Base-by-base conservation (phyloP, 2,888 invertebrate species). In the Limnephilus lunatus region DNA sequence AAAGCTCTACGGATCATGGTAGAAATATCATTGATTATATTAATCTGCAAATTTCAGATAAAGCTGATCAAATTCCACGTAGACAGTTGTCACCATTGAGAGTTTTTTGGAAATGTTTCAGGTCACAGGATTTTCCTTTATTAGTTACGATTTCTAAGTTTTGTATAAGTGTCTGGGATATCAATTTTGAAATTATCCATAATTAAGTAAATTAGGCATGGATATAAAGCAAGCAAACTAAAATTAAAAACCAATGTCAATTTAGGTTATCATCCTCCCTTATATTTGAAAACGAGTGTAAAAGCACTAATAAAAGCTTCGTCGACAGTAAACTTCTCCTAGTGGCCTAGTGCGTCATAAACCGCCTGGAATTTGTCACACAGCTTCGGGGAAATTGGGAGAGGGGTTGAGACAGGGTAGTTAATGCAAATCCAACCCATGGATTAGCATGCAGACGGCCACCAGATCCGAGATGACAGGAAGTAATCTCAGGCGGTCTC, bases 341-440 rank as follows among this genome's bases (percentile, higher is more conserved):
- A 44, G 85, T 35, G 30, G n/a, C 30, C 7, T 11, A 85, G 85
- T 35, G 30, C 48, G 44, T n/a, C 86, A 30, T 86, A 44, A 86
- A 48, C 25, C 25, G 83, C 0, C 68, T n/a, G 83, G 35, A 83
- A 83, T 83, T 89, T n/a, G 25, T 25, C 82, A 11, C 35, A 83
- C 86, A 14, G 44, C 86, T 85, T 9, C 25, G n/a, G 68, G 25
- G 25, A 68, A 68, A 68, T 25, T 0, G 86, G 9, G 83, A 83
- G 32, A 25, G 86, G 48, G 86, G n/a, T 39, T 30, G 31, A 35
- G 68, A 90, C 44, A 48, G 85, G 48, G 31, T 39, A 35, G 19
- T n/a, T 87, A 90, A 82, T 53, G 85, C 81, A 90, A 90, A 81
- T 81, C 32, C 14, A n/a, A 32, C 81, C 85, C 11, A 30, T 19